Conservation (phyloP, 2,888 invertebrate species). For the Pycnomerus fuliginosus region DNA sequence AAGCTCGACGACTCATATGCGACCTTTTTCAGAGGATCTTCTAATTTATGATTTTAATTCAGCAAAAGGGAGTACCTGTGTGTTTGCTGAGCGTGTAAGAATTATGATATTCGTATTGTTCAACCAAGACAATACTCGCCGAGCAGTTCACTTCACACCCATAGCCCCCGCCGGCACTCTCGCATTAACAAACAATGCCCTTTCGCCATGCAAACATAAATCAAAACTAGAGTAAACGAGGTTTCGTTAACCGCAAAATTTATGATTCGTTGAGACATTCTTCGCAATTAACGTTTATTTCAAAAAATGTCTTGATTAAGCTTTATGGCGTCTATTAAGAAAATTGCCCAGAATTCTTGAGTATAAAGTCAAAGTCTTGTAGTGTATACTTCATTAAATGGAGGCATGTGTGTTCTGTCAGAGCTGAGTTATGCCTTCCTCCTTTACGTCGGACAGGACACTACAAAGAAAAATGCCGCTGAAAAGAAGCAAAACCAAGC, state of each 20-base stretch:
- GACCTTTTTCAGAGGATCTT: constrained; percentile 3
- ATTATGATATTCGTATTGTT: constrained; percentile 48
- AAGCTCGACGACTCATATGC: constrained; percentile 24
- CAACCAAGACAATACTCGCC: constrained; percentile 45
- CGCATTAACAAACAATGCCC: constrained; percentile 47
- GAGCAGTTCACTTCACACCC: constrained; percentile 48
- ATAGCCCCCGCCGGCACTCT: constrained; percentile 36
- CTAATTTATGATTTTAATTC: constrained; percentile 36
- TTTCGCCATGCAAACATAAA: constrained; percentile 43
- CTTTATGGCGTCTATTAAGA: no score
- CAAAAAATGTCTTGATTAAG: no score
- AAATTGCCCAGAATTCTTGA: no score
- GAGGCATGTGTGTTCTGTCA: constrained; percentile 49
- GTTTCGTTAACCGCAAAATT: constrained; percentile 16
- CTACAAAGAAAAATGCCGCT: constrained; percentile 48
- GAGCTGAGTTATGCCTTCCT: constrained; percentile 48
- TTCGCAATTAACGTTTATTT: no score
- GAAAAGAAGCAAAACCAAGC: constrained; percentile 43
- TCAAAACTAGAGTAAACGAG: constrained; percentile 36
- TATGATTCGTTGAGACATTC: no score
- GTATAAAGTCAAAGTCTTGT: no score
- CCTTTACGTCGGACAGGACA: constrained; percentile 38
- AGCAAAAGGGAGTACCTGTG: constrained; percentile 37
- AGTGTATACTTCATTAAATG: constrained; percentile 30
- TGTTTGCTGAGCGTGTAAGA: constrained; percentile 44